Conservation (phyloP, 2,888 invertebrate species). For the Mantis religiosa region DNA sequence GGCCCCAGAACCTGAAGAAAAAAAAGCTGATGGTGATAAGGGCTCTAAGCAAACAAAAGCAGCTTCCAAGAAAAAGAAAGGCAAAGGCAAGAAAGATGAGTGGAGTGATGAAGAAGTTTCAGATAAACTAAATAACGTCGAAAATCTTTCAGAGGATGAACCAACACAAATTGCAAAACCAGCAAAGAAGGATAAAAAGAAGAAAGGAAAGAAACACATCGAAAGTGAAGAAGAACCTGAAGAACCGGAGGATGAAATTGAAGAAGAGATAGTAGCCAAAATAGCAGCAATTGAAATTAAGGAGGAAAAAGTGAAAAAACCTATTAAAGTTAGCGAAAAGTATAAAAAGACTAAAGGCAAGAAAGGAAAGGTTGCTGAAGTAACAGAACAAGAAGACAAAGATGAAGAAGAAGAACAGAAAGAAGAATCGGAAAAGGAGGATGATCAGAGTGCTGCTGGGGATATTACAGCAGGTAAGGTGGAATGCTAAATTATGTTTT, state of each 20-base stretch:
- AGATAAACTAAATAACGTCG: conserved; percentile 3
- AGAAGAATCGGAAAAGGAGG: conserved; percentile 30
- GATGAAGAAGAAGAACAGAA: conserved; percentile 36
- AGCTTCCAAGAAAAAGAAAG: conserved; percentile 12
- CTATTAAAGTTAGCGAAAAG: conserved; percentile 30
- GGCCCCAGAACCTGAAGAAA: conserved; percentile 6
- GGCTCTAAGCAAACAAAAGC: not conserved
- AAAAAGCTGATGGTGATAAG: not conserved
- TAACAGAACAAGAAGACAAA: conserved; percentile 38
- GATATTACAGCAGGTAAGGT: not conserved
- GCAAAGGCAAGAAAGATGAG: conserved; percentile 22
- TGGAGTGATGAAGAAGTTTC: conserved; percentile 21
- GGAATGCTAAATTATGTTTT: no score
- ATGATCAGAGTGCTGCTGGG: conserved; percentile 17
- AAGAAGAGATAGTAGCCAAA: conserved; percentile 21
- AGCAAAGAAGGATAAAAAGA: conserved; percentile 2
- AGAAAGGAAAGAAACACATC: conserved; percentile 3
- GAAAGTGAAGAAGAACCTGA: conserved; percentile 38
- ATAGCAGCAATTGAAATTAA: conserved; percentile 24
- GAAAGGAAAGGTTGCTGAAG: conserved; percentile 37
- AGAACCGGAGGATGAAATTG: conserved; percentile 38
- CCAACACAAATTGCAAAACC: conserved; percentile 44
- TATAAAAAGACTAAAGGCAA: conserved; percentile 30
- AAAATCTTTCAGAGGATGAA: conserved; percentile 36
- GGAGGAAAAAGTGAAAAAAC: conserved; percentile 24